Base-by-base conservation (phyloP, 2,888 invertebrate species). In the Dryococelus australis region DNA sequence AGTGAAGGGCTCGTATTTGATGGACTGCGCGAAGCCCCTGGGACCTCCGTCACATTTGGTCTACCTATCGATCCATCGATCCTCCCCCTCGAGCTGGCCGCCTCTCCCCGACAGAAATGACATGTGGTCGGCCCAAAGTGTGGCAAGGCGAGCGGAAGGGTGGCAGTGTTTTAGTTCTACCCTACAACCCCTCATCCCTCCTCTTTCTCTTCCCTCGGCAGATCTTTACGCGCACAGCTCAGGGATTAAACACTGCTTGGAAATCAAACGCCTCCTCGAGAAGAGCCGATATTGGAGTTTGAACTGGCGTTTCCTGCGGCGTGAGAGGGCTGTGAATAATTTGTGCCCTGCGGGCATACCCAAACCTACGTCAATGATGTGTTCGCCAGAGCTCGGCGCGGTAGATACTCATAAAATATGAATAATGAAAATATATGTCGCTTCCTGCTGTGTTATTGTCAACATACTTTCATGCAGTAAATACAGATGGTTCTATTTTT, bases 221-320 rank as follows among this genome's bases (percentile, higher is more conserved):
- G 65, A n/a, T 65, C 65, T 65, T 65, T 65, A 65, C 65, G 24
- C 65, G 16, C 24, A 65, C 65, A 12, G 65, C 24, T 0, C 24
- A 65, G 24, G 65, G 65, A 65, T 65, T 65, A 65, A 65, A 20
- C 65, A n/a, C 65, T n/a, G 65, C 65, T 20, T 24, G 65, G 65
- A n/a, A 65, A 65, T 65, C 65, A 65, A 65, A 65, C 65, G 3
- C 6, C 65, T 47, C 65, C 65, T 24, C 51, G 65, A 24, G 65
- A 20, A 65, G 65, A 65, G 65, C 24, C 65, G 65, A 65, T 65
- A 65, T 65, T 65, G 65, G 65, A 65, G 65, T 65, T 65, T n/a
- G 65, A 65, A n/a, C 65, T n/a, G 65, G 65, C 1, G 2, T 20
- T 65, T 47, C 47, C 47, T 47, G 47, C 16, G 47, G 16, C 16